These are phyloP conservation scores for Caenorhabditis sp. DNA, from an alignment of 2,888 invertebrate species.

Conservation along the genomic window DNA sequence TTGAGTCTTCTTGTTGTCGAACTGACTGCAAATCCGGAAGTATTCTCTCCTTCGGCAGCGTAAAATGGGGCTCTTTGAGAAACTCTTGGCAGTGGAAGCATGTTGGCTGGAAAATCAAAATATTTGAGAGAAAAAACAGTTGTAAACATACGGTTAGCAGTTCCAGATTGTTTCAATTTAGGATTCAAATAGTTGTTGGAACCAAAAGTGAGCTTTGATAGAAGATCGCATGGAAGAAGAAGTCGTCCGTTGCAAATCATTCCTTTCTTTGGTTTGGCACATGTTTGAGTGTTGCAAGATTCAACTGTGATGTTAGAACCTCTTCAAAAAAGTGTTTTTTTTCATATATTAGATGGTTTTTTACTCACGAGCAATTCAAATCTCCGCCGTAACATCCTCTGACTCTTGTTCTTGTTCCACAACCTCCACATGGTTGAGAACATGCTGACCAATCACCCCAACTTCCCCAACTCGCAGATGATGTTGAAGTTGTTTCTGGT, in stretches of 20 bases:
- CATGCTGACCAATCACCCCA: slow-evolving; percentile 59
- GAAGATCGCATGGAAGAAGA: slow-evolving; percentile 65
- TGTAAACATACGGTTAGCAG: slow-evolving; percentile 21
- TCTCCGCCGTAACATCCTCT: slow-evolving; percentile 65
- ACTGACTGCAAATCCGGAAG: neutral
- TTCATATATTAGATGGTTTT: too few relatives aligned
- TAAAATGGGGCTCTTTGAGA: slow-evolving; percentile 29
- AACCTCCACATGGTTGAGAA: slow-evolving; percentile 58
- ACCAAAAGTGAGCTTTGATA: slow-evolving; percentile 63
- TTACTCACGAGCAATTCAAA: slow-evolving; percentile 53
- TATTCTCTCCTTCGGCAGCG: slow-evolving; percentile 10
- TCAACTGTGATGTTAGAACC: slow-evolving; percentile 50
- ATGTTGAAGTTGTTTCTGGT: slow-evolving; percentile 10
- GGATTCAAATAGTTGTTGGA: slow-evolving; percentile 46
- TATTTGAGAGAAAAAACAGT: too few relatives aligned
- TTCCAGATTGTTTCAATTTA: slow-evolving; percentile 37
- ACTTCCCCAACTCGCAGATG: slow-evolving; percentile 40
- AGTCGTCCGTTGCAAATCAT: slow-evolving; percentile 57
- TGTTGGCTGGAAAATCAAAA: slow-evolving; percentile 32
- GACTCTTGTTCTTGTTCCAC: slow-evolving; percentile 49
- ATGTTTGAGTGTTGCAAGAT: slow-evolving; percentile 58
- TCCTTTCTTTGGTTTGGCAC: slow-evolving; percentile 48
- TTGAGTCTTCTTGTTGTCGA: slow-evolving; percentile 16
- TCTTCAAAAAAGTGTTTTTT: too few relatives aligned
- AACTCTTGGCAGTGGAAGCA: slow-evolving; percentile 38